A percentile compares a stretch with the other conserved stretches of the same genome.
phyloP scores from a whole-genome alignment of 2,113 vertebrate genomes.

The Rhinoptilus africanus region DNA sequence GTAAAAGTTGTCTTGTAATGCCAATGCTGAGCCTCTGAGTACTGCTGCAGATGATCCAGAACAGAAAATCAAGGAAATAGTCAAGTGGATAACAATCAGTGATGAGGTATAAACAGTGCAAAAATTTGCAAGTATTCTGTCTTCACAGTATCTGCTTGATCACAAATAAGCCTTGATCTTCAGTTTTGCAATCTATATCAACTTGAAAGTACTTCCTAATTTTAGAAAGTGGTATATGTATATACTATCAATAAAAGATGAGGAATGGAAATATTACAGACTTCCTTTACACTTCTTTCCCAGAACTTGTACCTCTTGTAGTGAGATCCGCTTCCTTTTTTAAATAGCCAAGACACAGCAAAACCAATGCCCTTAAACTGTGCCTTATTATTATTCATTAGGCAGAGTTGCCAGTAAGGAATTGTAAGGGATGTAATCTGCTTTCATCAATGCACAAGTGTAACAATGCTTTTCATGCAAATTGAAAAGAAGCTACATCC shows the following conservation, averaged over 20 bases:
- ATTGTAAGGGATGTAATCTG: background rate
- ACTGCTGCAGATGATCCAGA: background rate
- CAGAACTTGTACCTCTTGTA: background rate
- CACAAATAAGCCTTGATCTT: background rate
- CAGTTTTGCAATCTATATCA: background rate
- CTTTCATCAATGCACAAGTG: background rate
- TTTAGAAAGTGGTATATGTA: background rate
- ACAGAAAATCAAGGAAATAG: background rate
- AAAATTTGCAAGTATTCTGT: background rate
- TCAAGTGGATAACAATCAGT: background rate
- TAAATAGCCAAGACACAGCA: background rate
- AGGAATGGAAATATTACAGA: background rate
- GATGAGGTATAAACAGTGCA: background rate
- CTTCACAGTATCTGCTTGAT: background rate
- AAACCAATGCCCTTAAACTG: background rate
- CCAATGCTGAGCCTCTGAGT: background rate
- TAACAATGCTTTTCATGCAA: slow-evolving; percentile 4
- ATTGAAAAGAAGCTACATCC: background rate
- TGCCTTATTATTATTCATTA: background rate
- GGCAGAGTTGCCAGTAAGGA: background rate
- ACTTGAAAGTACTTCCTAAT: background rate
- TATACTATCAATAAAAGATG: background rate
- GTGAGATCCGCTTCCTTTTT: background rate
- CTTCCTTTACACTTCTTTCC: background rate
- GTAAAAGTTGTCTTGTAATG: background rate